Evolutionary conservation across 2,113 vertebrate genomes (phyloP).

Genomic region (Formicarius rufipectus): DNA sequence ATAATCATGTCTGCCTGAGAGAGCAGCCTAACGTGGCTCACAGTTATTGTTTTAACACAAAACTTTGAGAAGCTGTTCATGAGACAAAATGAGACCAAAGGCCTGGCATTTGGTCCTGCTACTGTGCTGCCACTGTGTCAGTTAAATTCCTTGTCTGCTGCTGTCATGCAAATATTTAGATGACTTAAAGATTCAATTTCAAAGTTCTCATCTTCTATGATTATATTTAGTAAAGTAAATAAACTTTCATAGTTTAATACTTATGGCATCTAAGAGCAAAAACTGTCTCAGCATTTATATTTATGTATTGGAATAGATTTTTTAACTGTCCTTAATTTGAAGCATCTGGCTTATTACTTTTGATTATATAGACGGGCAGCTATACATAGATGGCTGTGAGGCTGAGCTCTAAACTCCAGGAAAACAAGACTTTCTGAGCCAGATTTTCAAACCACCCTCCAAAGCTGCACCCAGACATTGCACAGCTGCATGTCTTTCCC

Average conservation of each 20-base stretch:
- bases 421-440: not conserved
- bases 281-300: not conserved
- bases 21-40: not conserved
- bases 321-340: slow-evolving; percentile 12
- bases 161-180: slow-evolving; percentile 66
- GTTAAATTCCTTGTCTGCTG: slow-evolving; percentile 24
- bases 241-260: not conserved
- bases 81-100: not conserved
- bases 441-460: not conserved
- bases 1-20: not conserved
- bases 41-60: not conserved
- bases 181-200: slow-evolving; percentile 46
- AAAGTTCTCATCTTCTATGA: not conserved
- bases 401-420: not conserved
- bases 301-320: not conserved
- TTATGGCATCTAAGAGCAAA: not conserved
- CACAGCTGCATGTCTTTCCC: not conserved
- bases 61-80: not conserved
- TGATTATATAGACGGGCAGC: not conserved
- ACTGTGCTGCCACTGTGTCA: slow-evolving; percentile 42
- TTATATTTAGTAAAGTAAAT: slow-evolving; percentile 32
- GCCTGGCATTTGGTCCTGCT: slow-evolving; percentile 34
- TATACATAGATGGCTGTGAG: not conserved
- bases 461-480: not conserved
- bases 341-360: not conserved